A percentile compares a stretch with the other conserved stretches of the same genome.
These are phyloP conservation scores for Eupeodes luniger DNA, from an alignment of 2,888 invertebrate genomes.

Conservation along the genomic window DNA sequence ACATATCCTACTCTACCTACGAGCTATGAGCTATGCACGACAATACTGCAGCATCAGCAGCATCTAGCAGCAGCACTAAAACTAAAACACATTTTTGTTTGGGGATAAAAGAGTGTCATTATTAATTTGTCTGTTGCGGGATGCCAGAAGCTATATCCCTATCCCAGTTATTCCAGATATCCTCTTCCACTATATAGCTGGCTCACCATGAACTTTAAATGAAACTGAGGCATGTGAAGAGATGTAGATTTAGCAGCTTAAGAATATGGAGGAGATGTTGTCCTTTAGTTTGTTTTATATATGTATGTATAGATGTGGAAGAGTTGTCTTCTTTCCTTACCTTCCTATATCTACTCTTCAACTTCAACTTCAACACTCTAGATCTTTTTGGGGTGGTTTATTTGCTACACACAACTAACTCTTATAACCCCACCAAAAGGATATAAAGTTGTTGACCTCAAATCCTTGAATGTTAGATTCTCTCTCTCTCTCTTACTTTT, in stretches of 20 bases:
- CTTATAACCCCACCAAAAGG: conserved; percentile 10
- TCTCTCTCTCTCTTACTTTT: not conserved
- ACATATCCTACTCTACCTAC: not conserved
- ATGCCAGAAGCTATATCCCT: conserved; percentile 35
- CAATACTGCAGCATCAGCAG: conserved; percentile 34
- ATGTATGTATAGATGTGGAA: not conserved
- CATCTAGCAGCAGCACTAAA: conserved; percentile 32
- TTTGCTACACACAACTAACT: not conserved
- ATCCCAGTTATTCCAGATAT: not conserved
- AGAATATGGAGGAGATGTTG: conserved; percentile 39
- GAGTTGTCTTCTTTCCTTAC: too few relatives aligned
- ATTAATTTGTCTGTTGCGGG: conserved; percentile 74
- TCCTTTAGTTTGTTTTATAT: conserved; percentile 58
- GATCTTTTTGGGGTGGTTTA: conserved; percentile 27
- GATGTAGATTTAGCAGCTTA: conserved; percentile 61
- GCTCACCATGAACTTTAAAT: conserved; percentile 70
- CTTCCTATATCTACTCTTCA: conserved; percentile 28
- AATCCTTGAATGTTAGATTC: conserved; percentile 61
- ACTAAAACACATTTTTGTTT: conserved; percentile 55
- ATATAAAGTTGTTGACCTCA: conserved; percentile 70
- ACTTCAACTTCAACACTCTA: conserved; percentile 48
- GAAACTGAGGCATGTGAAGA: conserved; percentile 46
- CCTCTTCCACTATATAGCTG: conserved; percentile 7
- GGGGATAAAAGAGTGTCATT: conserved; percentile 61
- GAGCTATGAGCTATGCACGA: not conserved